These are phyloP conservation scores for Heliconius ismenius DNA, from an alignment of 2,888 invertebrate species.

Conservation along the genomic window DNA sequence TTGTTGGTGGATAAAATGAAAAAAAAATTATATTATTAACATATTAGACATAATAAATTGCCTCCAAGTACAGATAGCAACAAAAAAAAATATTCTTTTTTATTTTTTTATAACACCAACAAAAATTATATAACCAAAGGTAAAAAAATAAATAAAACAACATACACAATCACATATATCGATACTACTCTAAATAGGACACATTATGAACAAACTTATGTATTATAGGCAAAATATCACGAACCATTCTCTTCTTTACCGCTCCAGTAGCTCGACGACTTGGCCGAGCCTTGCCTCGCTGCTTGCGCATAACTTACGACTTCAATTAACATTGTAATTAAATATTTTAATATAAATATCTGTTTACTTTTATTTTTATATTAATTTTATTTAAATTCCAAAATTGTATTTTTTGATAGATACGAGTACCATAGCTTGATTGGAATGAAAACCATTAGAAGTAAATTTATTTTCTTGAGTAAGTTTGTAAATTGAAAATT, in stretches of 20 bases:
- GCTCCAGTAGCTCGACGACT: slow-evolving; percentile 77
- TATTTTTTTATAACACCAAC: slow-evolving; percentile 53
- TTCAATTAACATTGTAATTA: slow-evolving; percentile 54
- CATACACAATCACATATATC: slow-evolving; percentile 72
- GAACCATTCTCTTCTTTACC: slow-evolving; percentile 79
- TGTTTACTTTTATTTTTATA: background rate
- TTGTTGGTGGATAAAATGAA: slow-evolving; percentile 15
- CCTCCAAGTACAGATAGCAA: background rate
- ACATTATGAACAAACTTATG: slow-evolving; percentile 46
- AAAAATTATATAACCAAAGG: slow-evolving; percentile 53
- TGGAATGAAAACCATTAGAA: too few relatives aligned
- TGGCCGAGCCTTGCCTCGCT: slow-evolving; percentile 78
- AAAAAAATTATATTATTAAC: background rate
- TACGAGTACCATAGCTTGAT: background rate
- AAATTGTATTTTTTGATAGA: background rate
- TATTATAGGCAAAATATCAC: slow-evolving; percentile 52
- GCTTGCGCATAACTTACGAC: slow-evolving; percentile 76
- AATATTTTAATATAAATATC: slow-evolving; percentile 32
- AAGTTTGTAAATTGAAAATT: background rate
- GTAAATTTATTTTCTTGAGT: background rate
- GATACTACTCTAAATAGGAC: slow-evolving; percentile 54
- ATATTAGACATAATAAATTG: background rate
- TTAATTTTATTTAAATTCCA: background rate
- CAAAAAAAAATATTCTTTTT: background rate
- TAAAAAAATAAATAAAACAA: slow-evolving; percentile 51